These are phyloP conservation scores for Epicampocera succincta DNA, from an alignment of 2,888 invertebrate species.

Conservation along the genomic window DNA sequence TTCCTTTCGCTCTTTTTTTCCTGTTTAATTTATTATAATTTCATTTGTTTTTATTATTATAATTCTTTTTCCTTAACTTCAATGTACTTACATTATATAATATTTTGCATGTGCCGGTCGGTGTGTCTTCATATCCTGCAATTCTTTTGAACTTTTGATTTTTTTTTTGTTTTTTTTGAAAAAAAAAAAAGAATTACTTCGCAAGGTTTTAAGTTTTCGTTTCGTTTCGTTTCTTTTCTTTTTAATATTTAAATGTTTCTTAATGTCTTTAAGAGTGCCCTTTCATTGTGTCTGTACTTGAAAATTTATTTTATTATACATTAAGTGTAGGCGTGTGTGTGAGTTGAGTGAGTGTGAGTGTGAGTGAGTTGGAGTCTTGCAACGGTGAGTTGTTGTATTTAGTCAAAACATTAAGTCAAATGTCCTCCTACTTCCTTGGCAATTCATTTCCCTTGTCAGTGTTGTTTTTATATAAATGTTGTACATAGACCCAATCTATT, in stretches of 20 bases:
- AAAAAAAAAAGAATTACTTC: neutral
- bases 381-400: slow-evolving; percentile 43
- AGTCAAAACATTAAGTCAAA: slow-evolving; percentile 57
- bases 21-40: slow-evolving; percentile 50
- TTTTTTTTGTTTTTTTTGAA: slow-evolving; percentile 38
- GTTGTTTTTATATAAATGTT: slow-evolving; percentile 41
- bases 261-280: slow-evolving; percentile 48
- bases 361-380: slow-evolving; percentile 28
- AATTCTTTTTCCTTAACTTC: slow-evolving; percentile 6
- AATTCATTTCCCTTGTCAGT: slow-evolving; percentile 50
- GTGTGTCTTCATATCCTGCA: neutral
- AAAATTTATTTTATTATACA: neutral
- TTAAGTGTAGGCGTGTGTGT: slow-evolving; percentile 22
- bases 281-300: slow-evolving; percentile 27
- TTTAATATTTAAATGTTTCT: slow-evolving; percentile 32
- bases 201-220: slow-evolving; percentile 21
- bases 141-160: slow-evolving; percentile 60
- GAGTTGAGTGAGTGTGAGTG: slow-evolving; percentile 17
- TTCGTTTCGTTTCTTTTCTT: slow-evolving; percentile 15
- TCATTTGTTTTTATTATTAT: slow-evolving; percentile 39
- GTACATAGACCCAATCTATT: slow-evolving; percentile 54
- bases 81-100: slow-evolving; percentile 38
- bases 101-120: slow-evolving; percentile 14
- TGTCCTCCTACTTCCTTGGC: slow-evolving; percentile 51
- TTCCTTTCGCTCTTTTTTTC: slow-evolving; percentile 18